These are phyloP conservation scores for Palaemon carinicauda DNA, from an alignment of 1,140 invertebrate species.

Conservation along the genomic window DNA sequence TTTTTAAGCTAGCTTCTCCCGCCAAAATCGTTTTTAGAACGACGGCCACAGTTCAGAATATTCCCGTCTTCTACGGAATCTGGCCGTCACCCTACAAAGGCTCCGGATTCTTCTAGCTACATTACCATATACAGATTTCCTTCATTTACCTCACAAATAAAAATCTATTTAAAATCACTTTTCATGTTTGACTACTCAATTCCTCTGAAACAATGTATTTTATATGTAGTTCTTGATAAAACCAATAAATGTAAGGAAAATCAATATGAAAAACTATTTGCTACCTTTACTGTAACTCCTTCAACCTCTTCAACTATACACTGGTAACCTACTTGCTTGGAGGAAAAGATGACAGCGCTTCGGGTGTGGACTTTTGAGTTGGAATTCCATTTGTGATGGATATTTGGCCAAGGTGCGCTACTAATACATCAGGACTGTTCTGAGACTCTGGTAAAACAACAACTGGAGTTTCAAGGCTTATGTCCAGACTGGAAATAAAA, in stretches of 20 bases:
- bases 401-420: constrained; percentile 93
- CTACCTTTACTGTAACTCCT: neutral
- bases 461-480: constrained; percentile 88
- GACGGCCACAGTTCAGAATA: too few relatives aligned
- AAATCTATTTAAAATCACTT: too few relatives aligned
- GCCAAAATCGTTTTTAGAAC: too few relatives aligned
- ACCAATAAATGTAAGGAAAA: neutral
- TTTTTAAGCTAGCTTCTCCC: too few relatives aligned
- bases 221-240: neutral
- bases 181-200: too few relatives aligned
- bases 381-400: constrained; percentile 68
- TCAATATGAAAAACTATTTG: neutral
- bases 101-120: too few relatives aligned
- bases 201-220: too few relatives aligned
- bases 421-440: constrained; percentile 83
- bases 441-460: constrained; percentile 82
- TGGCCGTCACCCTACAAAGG: too few relatives aligned
- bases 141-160: too few relatives aligned
- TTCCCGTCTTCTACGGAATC: too few relatives aligned
- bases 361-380: neutral
- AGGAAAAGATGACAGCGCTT: constrained; percentile 16
- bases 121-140: too few relatives aligned
- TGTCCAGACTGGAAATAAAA: constrained; percentile 66
- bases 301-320: neutral
- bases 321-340: constrained; percentile 25